A percentile compares a stretch with the other conserved stretches of the same genome.
These are phyloP conservation scores for Percina caprodes DNA, from an alignment of 2,113 vertebrate species.

Conservation along the genomic window DNA sequence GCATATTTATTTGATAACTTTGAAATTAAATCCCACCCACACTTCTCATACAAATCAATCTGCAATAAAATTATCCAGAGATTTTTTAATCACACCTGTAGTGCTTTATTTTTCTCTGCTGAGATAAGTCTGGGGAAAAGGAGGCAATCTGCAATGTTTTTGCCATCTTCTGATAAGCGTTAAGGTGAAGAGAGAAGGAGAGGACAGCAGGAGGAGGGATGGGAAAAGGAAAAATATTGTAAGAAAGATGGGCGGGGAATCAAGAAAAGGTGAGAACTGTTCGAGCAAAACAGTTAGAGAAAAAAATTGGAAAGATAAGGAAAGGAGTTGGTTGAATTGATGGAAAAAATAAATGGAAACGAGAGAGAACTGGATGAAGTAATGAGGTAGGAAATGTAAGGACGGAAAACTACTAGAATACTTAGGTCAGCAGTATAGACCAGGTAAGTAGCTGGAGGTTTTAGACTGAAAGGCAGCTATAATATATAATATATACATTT, in stretches of 20 bases:
- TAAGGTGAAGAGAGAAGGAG: conserved; percentile 46
- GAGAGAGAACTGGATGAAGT: conserved; percentile 44
- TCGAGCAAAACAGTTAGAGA: conserved; percentile 40
- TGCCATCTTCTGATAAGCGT: conserved; percentile 83
- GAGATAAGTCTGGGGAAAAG: conserved; percentile 74
- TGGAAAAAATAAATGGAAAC: conserved; percentile 33
- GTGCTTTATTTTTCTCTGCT: conserved; percentile 77
- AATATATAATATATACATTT: conserved; percentile 83
- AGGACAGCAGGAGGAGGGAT: conserved; percentile 28
- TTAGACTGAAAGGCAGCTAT: conserved; percentile 72
- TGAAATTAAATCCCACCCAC: conserved; percentile 31
- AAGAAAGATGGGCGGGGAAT: conserved; percentile 28
- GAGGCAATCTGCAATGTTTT: conserved; percentile 77
- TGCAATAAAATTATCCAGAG: conserved; percentile 44
- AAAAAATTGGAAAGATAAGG: conserved; percentile 54
- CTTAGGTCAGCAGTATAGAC: conserved; percentile 74
- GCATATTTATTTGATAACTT: conserved; percentile 40
- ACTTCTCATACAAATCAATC: conserved; percentile 26
- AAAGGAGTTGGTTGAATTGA: conserved; percentile 39
- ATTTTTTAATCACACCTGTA: conserved; percentile 75
- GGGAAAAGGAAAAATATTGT: conserved; percentile 53
- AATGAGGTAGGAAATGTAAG: conserved; percentile 50
- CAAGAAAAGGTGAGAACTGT: conserved; percentile 47
- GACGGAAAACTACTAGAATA: conserved; percentile 62
- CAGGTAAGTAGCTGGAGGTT: conserved; percentile 69